Evolutionary conservation across 2,888 invertebrate genomes (phyloP).

Genomic region (Mechanitis mazaeus): DNA sequence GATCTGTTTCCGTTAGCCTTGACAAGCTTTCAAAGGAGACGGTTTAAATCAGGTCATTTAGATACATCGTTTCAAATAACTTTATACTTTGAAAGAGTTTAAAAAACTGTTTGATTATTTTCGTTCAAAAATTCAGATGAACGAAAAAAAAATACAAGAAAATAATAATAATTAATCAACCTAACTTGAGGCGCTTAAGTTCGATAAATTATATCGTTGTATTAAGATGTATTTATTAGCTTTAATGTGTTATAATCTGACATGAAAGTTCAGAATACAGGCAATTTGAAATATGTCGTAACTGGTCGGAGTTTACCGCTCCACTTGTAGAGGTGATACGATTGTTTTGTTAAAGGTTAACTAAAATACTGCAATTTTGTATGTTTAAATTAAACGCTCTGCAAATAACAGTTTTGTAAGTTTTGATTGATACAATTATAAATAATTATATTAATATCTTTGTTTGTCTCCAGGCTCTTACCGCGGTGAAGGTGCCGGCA

Average conservation of each 20-base stretch:
- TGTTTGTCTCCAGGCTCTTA: conserved; percentile 53
- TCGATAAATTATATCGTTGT: too few species aligned
- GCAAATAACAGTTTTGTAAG: not conserved
- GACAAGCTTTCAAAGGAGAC: conserved; percentile 48
- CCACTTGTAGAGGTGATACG: conserved; percentile 30
- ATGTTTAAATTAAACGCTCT: too few species aligned
- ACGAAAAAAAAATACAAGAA: too few species aligned
- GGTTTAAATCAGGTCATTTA: conserved; percentile 15
- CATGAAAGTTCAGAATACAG: conserved; percentile 26
- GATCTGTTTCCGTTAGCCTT: conserved; percentile 41
- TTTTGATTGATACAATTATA: conserved; percentile 4
- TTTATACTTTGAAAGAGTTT: too few species aligned
- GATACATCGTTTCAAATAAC: too few species aligned
- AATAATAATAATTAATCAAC: too few species aligned
- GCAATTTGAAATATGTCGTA: conserved; percentile 33
- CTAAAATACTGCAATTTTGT: not conserved
- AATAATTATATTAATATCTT: not conserved
- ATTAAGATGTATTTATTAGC: not conserved
- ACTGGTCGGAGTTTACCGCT: conserved; percentile 37
- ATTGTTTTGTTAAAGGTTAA: conserved; percentile 28
- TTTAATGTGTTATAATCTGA: conserved; percentile 20
- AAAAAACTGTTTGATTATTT: conserved; percentile 19
- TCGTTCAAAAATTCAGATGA: too few species aligned
- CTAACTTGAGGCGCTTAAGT: too few species aligned
- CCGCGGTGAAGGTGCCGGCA: conserved; percentile 63